Evolutionary conservation across 2,888 invertebrate species (phyloP).

Genomic region (Drosophila paranaensis): DNA sequence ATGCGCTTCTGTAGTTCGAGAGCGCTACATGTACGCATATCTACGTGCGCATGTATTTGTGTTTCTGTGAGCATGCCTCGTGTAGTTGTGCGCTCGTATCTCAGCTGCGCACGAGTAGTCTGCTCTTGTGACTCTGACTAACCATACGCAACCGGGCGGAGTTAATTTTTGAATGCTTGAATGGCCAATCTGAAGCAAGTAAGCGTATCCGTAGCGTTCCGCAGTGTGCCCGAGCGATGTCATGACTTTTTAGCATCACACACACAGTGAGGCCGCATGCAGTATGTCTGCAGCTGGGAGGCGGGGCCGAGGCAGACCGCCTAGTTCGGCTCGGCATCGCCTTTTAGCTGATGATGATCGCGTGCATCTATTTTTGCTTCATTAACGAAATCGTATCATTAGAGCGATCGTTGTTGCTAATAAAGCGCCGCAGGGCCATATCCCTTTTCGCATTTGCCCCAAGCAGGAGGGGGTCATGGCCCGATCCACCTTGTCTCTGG

Average conservation of each 20-base stretch:
- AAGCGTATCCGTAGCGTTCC: constrained; percentile 84
- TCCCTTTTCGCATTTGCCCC: constrained; percentile 46
- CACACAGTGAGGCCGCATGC: constrained; percentile 28
- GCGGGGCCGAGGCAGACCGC: constrained; percentile 74
- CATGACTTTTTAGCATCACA: constrained; percentile 80
- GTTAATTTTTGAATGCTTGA: constrained; percentile 84
- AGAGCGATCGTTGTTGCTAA: constrained; percentile 70
- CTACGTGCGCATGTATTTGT: constrained; percentile 14
- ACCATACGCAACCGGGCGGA: constrained; percentile 84
- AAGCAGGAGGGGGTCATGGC: constrained; percentile 26
- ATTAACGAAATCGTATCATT: constrained; percentile 77
- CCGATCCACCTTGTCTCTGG: constrained; percentile 36
- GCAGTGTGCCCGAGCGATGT: constrained; percentile 81
- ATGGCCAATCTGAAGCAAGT: constrained; percentile 85
- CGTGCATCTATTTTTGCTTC: constrained; percentile 78
- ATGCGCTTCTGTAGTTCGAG: constrained; percentile 26
- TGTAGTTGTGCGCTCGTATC: constrained; percentile 56
- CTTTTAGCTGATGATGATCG: constrained; percentile 47
- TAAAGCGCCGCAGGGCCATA: constrained; percentile 62
- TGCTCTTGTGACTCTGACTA: constrained; percentile 74
- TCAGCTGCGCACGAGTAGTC: constrained; percentile 76
- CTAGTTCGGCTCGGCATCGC: constrained; percentile 41
- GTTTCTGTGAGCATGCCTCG: constrained; percentile 25
- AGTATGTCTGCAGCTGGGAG: constrained; percentile 47
- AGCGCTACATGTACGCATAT: constrained; percentile 1